Evolutionary conservation across 2,797 vertebrate species (phyloP), one percentile per base, ranked within the genome.

Genomic region (Tokudaia muenninki): DNA sequence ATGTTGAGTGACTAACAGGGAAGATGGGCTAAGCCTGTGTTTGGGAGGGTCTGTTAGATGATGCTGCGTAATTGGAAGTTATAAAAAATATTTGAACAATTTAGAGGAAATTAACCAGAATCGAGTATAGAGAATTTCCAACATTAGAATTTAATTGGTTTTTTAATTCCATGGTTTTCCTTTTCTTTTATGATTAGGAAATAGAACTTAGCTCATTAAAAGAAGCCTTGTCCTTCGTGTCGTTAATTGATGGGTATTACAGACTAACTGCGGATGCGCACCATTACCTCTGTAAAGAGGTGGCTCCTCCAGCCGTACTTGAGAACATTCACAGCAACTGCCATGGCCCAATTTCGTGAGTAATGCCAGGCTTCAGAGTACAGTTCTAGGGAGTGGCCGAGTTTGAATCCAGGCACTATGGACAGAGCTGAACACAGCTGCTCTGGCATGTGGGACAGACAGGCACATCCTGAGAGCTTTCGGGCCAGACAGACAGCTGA

Each of bases 251-350:
- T 86, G 99, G 99, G 41, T 99, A 99, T 98, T 99, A 99, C 97
- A 99, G 99, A 98, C 98, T 99, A 91, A 99, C 99, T 17, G 98
- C 99, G 0, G 99, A 99, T 90, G 99, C 99, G 22, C 99, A 99
- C 98, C 99, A 99, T 98, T 99, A 99, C 97, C 98, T 99, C 96
- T 99, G 99, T 95, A 99, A 99, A 98, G 99, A 99, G 97, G 99
- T 99, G 75, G 99, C 99, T 16, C 99, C 99, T 9, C 99, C 99
- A 22, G 98, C 99, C 95, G 98, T 99, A 29, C 98, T 99, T 96
- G 99, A 99, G 98, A 99, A 99, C 97, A 99, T 99, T 95, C 99
- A 99, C 97, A 99, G 99, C 98, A 99, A 99, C 98, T 99, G 99
- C 97, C 99, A 99, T 21, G 99, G 99, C 34, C 99, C 99, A 65